Conservation (phyloP, 2,797 vertebrate genomes). For the Lophotriccus pileatus region DNA sequence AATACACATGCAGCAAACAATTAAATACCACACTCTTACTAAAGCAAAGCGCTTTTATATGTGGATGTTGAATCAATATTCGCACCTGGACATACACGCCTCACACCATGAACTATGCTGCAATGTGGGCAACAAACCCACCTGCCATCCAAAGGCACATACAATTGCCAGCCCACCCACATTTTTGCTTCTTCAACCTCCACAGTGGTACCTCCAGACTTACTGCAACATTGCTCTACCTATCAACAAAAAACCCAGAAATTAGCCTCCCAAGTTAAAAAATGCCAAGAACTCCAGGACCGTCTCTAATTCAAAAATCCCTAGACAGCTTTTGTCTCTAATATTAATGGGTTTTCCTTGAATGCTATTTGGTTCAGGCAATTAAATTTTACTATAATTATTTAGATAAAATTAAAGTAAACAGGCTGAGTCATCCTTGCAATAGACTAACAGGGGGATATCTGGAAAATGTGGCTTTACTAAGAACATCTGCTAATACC, state of each 20-base stretch:
- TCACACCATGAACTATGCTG: neutral
- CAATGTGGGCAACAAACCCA: neutral
- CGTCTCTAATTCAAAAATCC: neutral
- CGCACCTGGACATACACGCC: neutral
- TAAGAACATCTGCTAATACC: slow-evolving; percentile 38
- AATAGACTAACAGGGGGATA: neutral
- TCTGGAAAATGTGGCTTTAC: slow-evolving; percentile 9
- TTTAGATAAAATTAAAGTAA: slow-evolving; percentile 55
- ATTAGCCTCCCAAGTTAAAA: neutral
- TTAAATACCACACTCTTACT: neutral
- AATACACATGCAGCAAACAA: neutral
- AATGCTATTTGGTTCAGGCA: slow-evolving; percentile 18
- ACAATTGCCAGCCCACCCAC: neutral
- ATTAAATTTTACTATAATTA: slow-evolving; percentile 58
- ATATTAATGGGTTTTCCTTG: slow-evolving; percentile 52
- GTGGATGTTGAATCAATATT: neutral
- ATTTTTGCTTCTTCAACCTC: neutral
- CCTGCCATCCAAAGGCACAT: neutral
- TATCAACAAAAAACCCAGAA: neutral
- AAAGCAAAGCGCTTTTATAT: neutral
- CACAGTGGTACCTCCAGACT: neutral
- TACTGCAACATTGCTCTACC: neutral
- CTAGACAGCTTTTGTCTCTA: slow-evolving; percentile 1
- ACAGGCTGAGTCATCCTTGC: slow-evolving; percentile 52
- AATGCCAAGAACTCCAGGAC: neutral